Percentiles rank a stretch among this genome's conserved stretches.
Evolutionary conservation across 2,888 invertebrate genomes (phyloP).

Genomic region (Drosophila rubida): DNA sequence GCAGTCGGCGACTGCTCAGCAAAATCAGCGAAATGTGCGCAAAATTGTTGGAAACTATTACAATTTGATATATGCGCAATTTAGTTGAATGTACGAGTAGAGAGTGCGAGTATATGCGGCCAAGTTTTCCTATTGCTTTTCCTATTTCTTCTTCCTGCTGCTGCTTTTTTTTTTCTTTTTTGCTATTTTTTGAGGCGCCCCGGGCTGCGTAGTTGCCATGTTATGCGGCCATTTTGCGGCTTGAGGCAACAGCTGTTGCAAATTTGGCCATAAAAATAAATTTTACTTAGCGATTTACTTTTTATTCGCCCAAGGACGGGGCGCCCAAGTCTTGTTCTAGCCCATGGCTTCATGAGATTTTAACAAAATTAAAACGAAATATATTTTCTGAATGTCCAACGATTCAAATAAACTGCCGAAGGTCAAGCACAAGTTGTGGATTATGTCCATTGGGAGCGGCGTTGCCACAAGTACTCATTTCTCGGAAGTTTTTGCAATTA

Average conservation of each 20-base stretch:
- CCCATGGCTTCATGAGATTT: constrained; percentile 48
- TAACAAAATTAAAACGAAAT: constrained; percentile 65
- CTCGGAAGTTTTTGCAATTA: constrained; percentile 5
- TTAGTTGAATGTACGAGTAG: constrained; percentile 69
- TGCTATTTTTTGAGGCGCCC: not conserved
- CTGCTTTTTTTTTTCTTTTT: not conserved
- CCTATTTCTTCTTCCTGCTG: constrained; percentile 12
- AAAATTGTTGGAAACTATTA: constrained; percentile 72
- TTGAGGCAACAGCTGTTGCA: constrained; percentile 66
- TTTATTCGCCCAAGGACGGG: constrained; percentile 30
- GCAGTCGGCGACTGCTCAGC: constrained; percentile 47
- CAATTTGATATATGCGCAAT: constrained; percentile 75
- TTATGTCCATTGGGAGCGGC: not conserved
- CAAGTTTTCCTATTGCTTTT: constrained; percentile 34
- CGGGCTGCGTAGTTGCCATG: constrained; percentile 46
- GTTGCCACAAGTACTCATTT: not conserved
- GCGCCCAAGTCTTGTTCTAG: constrained; percentile 10
- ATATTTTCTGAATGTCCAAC: constrained; percentile 37
- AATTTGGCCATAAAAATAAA: constrained; percentile 70
- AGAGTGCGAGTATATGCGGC: constrained; percentile 4
- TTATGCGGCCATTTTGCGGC: constrained; percentile 69
- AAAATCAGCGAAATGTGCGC: constrained; percentile 68
- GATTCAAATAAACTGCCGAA: constrained; percentile 30
- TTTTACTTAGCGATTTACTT: constrained; percentile 68
- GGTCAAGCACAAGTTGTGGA: constrained; percentile 38